Base-by-base conservation (phyloP, 92 coral and sea anemone species). In the Heteractis magnifica region DNA sequence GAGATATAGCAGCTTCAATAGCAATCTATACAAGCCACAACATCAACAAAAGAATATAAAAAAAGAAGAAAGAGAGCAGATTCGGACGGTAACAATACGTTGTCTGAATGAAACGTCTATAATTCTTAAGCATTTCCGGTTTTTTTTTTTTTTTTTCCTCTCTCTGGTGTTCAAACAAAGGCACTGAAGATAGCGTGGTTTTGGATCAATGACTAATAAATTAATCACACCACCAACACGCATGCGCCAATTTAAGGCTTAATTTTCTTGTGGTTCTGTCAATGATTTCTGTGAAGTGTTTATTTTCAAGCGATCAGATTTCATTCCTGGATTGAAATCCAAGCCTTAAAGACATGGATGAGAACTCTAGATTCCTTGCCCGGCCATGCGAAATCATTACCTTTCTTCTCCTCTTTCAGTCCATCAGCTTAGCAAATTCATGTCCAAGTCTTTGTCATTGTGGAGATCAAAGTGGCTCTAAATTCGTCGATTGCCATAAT, bases 291-390 rank as follows among this genome's bases (percentile, higher is more conserved):
- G 26, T 52, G 26, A 18, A 70, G 84, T 81, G 84, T 81, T 81
- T 81, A 81, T 70, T 59, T 60, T 44, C 51, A 11, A 65, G 74
- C 84, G 77, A 81, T 81, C 84, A 81, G 50, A 81, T 81, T 81
- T 49, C 84, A 81, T 65, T 71, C 62, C 44, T 14, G n/a, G 26
- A 81, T 20, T 23, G 77, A 52, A 68, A 81, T 60, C 84, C 10
- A 81, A 70, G 48, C 84, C 77, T 51, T 10, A 13, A 65, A 34
- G 73, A 79, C 77, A 81, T 81, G 84, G 20, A 8, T 64, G 48
- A 77, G n/a, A 68, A 81, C 84, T 19, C 58, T 51, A 70, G 64
- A 49, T 14, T 81, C 18, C 7, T 50, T 50, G 48, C 70, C 59
- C 72, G 77, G 59, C 6, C 5, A 49, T 50, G 70, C 64, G 71